Conservation (phyloP, 2,797 vertebrate genomes). For the Pipistrellus nathusii region DNA sequence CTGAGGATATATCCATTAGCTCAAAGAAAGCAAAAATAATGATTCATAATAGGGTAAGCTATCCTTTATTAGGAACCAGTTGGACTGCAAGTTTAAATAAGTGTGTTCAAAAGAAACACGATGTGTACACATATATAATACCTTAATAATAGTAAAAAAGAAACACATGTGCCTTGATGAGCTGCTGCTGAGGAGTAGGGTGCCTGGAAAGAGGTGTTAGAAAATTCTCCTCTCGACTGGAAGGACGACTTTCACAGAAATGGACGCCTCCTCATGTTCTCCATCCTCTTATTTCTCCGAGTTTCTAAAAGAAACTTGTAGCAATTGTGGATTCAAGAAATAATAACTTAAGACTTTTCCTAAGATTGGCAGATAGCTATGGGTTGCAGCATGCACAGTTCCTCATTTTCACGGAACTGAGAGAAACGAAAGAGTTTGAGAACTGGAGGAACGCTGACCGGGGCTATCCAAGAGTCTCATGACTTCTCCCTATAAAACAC, state of each 20-base stretch:
- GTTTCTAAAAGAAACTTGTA: constrained; percentile 33
- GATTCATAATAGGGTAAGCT: constrained; percentile 9
- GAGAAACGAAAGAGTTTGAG: not conserved
- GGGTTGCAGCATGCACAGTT: not conserved
- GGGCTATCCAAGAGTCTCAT: not conserved
- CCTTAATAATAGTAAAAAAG: not conserved
- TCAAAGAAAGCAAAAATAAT: constrained; percentile 43
- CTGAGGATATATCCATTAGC: not conserved
- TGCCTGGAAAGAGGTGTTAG: not conserved
- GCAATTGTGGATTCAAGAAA: not conserved
- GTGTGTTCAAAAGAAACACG: not conserved
- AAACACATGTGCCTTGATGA: not conserved
- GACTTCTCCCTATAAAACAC: not conserved
- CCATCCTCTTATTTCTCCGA: not conserved
- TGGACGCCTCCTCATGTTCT: not conserved
- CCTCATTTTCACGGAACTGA: constrained; percentile 29
- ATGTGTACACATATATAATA: too few species aligned
- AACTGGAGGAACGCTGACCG: not conserved
- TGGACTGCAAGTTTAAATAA: not conserved
- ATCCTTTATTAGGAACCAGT: not conserved
- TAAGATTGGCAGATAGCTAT: not conserved
- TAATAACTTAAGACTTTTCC: not conserved
- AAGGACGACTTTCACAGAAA: not conserved
- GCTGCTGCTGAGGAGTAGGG: not conserved
- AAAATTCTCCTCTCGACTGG: not conserved